Evolutionary conservation across 2,797 vertebrate species (phyloP).

Genomic region (Gouania willdenowi): DNA sequence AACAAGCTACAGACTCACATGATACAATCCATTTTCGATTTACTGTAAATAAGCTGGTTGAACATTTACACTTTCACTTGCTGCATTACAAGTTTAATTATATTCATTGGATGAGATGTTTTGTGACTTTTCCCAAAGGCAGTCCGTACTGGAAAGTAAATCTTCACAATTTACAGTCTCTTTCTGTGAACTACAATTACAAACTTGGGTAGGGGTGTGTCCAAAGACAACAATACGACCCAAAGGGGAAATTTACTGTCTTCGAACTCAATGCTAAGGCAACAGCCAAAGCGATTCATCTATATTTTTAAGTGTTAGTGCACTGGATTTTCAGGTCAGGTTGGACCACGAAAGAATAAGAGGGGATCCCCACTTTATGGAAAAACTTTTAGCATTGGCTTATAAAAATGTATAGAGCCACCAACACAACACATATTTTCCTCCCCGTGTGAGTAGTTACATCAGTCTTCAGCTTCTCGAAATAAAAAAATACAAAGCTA

Average conservation of each 20-base stretch:
- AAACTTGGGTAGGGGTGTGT: constrained; percentile 10
- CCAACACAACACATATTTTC: too few relatives aligned
- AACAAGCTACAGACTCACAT: constrained; percentile 21
- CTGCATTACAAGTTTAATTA: constrained; percentile 6
- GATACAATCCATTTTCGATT: constrained; percentile 19
- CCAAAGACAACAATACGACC: constrained; percentile 6
- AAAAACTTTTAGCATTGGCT: too few relatives aligned
- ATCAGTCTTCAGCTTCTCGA: too few relatives aligned
- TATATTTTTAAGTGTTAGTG: too few relatives aligned
- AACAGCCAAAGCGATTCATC: background rate
- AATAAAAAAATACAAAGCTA: too few relatives aligned
- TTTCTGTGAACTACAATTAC: constrained; percentile 21
- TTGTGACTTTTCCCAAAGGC: background rate
- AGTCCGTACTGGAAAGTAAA: background rate
- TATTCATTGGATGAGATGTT: background rate
- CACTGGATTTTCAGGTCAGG: too few relatives aligned
- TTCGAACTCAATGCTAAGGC: background rate
- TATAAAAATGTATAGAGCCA: too few relatives aligned
- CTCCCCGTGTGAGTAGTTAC: too few relatives aligned
- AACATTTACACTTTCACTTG: constrained; percentile 18
- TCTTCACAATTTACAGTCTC: constrained; percentile 2
- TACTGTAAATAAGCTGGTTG: constrained; percentile 14
- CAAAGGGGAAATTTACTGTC: background rate
- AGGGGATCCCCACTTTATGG: too few relatives aligned
- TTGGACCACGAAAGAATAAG: too few relatives aligned